Evolutionary conservation across 2,797 vertebrate species (phyloP).

Genomic region (Catharus ustulatus): DNA sequence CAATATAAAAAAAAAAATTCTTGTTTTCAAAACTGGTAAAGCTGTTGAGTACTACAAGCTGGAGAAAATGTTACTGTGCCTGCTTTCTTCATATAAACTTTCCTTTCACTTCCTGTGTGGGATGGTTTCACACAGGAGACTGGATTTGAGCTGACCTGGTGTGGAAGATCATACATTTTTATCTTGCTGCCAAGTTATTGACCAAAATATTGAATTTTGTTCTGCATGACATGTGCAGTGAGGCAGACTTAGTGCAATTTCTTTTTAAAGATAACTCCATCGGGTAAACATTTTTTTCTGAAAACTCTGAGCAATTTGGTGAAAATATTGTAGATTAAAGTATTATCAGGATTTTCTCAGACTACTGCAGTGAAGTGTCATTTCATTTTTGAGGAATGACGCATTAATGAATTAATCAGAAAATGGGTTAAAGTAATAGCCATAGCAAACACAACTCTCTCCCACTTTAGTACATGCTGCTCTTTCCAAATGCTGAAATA

Average conservation of each 20-base stretch:
- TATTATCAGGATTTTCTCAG: conserved; percentile 5
- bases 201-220: conserved; percentile 32
- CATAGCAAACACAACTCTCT: not conserved
- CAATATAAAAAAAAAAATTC: not conserved
- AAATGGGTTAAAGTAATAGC: not conserved
- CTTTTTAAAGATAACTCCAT: not conserved
- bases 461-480: not conserved
- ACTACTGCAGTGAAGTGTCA: not conserved
- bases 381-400: not conserved
- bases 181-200: conserved; percentile 7
- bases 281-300: not conserved
- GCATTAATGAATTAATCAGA: conserved; percentile 35
- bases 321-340: conserved; percentile 31
- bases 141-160: not conserved
- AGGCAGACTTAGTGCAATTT: not conserved
- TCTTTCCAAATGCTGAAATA: not conserved
- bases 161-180: conserved; percentile 47
- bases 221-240: not conserved
- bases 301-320: not conserved
- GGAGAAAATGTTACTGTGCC: not conserved
- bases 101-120: not conserved
- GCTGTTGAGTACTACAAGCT: not conserved
- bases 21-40: not conserved
- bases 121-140: not conserved
- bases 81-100: not conserved